phyloP scores from a whole-genome alignment of 1,140 invertebrate genomes.

The Bombus soroeensis region DNA sequence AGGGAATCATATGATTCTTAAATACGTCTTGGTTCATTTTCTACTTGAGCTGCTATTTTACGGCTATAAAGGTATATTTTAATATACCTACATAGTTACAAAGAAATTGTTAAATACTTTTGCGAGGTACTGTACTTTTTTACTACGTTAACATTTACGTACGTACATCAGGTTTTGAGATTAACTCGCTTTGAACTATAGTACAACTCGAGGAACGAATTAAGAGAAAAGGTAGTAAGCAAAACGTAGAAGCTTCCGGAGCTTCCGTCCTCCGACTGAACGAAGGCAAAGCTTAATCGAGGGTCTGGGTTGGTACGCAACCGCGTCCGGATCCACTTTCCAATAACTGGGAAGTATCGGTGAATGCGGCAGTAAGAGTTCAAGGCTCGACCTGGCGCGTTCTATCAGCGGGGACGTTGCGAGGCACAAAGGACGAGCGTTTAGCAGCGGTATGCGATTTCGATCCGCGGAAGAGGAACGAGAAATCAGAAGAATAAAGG shows the following conservation, averaged over 20 bases:
- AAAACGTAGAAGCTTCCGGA: not conserved
- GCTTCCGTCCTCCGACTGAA: not conserved
- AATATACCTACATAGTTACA: too few relatives aligned
- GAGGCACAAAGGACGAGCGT: conserved; percentile 46
- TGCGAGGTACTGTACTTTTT: too few relatives aligned
- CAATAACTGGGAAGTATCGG: conserved; percentile 40
- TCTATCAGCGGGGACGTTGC: conserved; percentile 26
- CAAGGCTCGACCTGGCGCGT: conserved; percentile 33
- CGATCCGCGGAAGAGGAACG: conserved; percentile 50
- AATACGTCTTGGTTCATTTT: too few relatives aligned
- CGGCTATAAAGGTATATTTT: too few relatives aligned
- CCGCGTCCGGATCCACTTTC: conserved; percentile 36
- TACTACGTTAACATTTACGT: too few relatives aligned
- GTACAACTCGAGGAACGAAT: not conserved
- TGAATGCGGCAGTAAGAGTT: conserved; percentile 30
- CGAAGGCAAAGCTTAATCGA: conserved; percentile 17
- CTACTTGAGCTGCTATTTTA: too few relatives aligned
- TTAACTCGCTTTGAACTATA: not conserved
- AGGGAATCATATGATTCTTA: too few relatives aligned
- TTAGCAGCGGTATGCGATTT: conserved; percentile 51
- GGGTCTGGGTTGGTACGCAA: conserved; percentile 28
- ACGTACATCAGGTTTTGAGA: not conserved
- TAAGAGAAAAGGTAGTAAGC: not conserved
- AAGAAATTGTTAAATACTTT: too few relatives aligned
- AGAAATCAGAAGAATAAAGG: conserved; percentile 50